Conservation (phyloP, 2,888 invertebrate genomes). For the Drosophila mulleri region DNA sequence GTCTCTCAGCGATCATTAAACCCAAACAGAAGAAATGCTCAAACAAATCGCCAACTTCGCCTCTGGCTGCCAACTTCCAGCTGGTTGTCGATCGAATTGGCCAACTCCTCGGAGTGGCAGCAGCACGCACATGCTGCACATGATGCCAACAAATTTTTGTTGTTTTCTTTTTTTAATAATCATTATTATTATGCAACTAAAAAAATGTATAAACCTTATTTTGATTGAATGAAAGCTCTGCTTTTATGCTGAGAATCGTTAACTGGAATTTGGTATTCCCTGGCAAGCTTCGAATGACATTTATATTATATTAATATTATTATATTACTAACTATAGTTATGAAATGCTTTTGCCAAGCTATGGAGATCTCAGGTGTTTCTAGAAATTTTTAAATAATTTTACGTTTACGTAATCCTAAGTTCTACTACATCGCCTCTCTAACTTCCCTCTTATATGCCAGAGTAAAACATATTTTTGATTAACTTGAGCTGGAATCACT, state of each 20-base stretch:
- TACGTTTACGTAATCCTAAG: too few relatives aligned
- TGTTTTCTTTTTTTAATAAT: background rate
- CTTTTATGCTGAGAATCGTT: background rate
- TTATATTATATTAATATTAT: too few relatives aligned
- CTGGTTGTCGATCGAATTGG: constrained; percentile 13
- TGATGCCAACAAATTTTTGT: background rate
- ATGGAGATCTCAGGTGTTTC: background rate
- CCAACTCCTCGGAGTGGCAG: constrained; percentile 7
- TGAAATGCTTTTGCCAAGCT: too few relatives aligned
- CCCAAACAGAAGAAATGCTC: constrained; percentile 19
- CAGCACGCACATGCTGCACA: constrained; percentile 64
- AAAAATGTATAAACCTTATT: background rate
- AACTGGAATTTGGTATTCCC: background rate
- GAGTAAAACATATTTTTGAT: too few relatives aligned
- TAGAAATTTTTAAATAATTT: background rate
- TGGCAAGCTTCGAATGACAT: background rate
- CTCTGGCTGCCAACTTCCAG: constrained; percentile 38
- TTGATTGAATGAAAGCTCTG: background rate
- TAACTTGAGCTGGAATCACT: too few relatives aligned
- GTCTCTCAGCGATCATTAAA: constrained; percentile 64
- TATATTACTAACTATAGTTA: too few relatives aligned
- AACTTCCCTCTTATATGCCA: background rate
- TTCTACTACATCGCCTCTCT: background rate
- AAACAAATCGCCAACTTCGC: constrained; percentile 29
- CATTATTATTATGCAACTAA: constrained; percentile 32